Conservation (phyloP, 2,888 invertebrate species). For the Brachylomia viminalis region DNA sequence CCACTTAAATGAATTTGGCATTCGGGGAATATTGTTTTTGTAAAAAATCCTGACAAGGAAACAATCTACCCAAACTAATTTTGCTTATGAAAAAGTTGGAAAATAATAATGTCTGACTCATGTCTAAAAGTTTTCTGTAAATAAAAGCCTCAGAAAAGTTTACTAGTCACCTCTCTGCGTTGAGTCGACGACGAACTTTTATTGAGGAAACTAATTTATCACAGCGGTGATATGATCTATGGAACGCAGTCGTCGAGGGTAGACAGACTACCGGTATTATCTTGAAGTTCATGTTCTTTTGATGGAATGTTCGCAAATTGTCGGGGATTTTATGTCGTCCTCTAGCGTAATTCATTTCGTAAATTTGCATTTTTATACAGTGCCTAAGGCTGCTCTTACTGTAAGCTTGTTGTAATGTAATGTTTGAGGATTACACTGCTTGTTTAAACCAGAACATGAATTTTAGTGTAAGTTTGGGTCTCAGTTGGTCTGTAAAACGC, state of each 20-base stretch:
- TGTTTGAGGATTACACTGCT: slow-evolving; percentile 5
- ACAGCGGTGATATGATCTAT: slow-evolving; percentile 80
- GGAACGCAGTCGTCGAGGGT: slow-evolving; percentile 72
- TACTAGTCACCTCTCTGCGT: slow-evolving; percentile 65
- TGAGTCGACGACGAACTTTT: slow-evolving; percentile 73
- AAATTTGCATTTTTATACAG: slow-evolving; percentile 54
- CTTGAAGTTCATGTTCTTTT: slow-evolving; percentile 73
- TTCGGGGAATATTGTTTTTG: slow-evolving; percentile 5
- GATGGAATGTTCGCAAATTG: slow-evolving; percentile 73
- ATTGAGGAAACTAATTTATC: slow-evolving; percentile 81
- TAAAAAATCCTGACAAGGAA: slow-evolving; percentile 4
- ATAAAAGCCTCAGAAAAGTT: slow-evolving; percentile 51
- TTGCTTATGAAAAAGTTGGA: slow-evolving; percentile 16
- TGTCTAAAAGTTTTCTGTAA: slow-evolving; percentile 47
- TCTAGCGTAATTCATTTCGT: slow-evolving; percentile 41
- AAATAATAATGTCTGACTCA: slow-evolving; percentile 46
- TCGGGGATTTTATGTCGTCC: slow-evolving; percentile 56
- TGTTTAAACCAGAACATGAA: not conserved
- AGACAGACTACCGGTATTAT: slow-evolving; percentile 62
- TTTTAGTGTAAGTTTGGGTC: slow-evolving; percentile 5
- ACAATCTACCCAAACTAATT: slow-evolving; percentile 10
- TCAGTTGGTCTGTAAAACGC: slow-evolving; percentile 23
- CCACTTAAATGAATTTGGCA: slow-evolving; percentile 44
- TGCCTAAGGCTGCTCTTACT: slow-evolving; percentile 1
- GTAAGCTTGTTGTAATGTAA: slow-evolving; percentile 14